Base-by-base conservation (phyloP, 1,140 invertebrate genomes). In the Akabosia matsudoensis region DNA sequence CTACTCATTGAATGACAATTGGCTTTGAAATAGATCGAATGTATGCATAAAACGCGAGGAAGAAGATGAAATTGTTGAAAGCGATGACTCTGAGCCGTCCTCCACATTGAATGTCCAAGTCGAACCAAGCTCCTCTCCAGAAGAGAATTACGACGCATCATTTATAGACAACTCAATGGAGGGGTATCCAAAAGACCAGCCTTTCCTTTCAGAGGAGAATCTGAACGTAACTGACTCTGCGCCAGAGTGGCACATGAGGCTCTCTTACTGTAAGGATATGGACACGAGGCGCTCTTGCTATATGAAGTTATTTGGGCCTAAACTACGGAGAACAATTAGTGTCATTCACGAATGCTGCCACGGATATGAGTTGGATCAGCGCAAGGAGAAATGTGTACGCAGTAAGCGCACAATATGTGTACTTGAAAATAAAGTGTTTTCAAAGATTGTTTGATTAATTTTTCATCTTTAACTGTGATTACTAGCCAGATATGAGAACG, bases 291-390 rank as follows among this genome's bases (percentile, higher is more conserved):
- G 89, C 80, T 84, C 87, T 79, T 90, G 89, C 79, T 85, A 85
- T 13, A 87, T 87, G 70, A 75, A 77, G 37, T 37, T 80, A 34
- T 51, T 70, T 26, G 79, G 64, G 1, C 76, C 73, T 14, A 76
- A 22, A 30, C 73, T 79, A 14, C 75, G 30, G 24, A 75, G 61
- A 67, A 73, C 71, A 0, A 76, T 81, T 56, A 76, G 18, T 74
- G 76, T 75, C 31, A 33, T 26, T 34, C 88, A 89, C 73, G 88
- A 88, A 81, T 90, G 89, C 79, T 90, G 89, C 79, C 86, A 88
- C 77, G 89, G 89, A 24, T 89, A 85, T 83, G 83, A 85, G 74
- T 84, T 87, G 74, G 82, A 85, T 71, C 82, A 83, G 7, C 85
- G 84, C 31, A 83, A 84, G 18, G 80, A 84, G 80, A 83, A 84